These are phyloP conservation scores for Rhabditoides inermis DNA, from an alignment of 2,888 invertebrate species.

Conservation along the genomic window DNA sequence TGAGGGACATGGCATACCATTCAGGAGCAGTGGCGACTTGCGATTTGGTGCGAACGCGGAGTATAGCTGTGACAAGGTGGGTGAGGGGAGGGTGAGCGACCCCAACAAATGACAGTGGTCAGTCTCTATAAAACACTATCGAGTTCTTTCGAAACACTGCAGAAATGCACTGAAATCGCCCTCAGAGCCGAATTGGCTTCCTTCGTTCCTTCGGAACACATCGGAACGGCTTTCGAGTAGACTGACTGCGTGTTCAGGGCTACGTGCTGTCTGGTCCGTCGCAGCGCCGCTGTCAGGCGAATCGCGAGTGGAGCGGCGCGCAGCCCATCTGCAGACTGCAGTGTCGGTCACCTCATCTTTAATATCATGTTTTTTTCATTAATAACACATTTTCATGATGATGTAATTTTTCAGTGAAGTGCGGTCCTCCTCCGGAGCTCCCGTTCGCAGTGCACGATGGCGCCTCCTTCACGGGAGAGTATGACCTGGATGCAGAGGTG, in stretches of 20 bases:
- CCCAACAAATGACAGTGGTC: too few species aligned
- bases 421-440: conserved; percentile 55
- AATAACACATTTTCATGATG: not conserved
- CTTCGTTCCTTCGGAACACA: too few species aligned
- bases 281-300: conserved; percentile 56
- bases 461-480: conserved; percentile 54
- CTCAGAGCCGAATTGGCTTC: too few species aligned
- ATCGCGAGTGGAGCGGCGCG: conserved; percentile 55
- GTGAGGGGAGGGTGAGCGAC: too few species aligned
- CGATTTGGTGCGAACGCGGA: conserved; percentile 50
- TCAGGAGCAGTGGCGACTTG: conserved; percentile 2
- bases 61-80: conserved; percentile 52
- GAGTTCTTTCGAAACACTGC: too few species aligned
- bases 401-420: conserved; percentile 51
- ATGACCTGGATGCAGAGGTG: conserved; percentile 46
- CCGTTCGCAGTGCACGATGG: conserved; percentile 66
- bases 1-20: too few species aligned
- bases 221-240: not conserved
- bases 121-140: too few species aligned
- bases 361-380: conserved; percentile 1
- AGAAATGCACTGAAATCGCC: too few species aligned
- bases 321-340: conserved; percentile 53
- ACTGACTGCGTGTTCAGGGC: conserved; percentile 33
- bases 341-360: conserved; percentile 13
- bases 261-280: conserved; percentile 54